A percentile compares a stretch with the other conserved stretches of the same genome.
phyloP scores from a whole-genome alignment of 2,797 vertebrate species.

The Liasis olivaceus region DNA sequence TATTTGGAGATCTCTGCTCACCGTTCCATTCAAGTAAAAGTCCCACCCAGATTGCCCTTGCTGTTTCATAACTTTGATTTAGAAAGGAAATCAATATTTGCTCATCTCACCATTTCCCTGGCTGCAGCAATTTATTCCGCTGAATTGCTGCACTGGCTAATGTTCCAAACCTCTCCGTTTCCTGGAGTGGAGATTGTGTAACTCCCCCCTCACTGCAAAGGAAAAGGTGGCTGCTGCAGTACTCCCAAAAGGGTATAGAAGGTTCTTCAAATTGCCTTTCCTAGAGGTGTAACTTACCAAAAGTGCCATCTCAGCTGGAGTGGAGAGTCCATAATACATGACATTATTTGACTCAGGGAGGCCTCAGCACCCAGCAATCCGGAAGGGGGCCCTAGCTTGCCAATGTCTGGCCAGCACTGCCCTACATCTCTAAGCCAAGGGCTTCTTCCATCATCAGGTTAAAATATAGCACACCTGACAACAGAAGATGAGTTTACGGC shows the following conservation, averaged over 20 bases:
- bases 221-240: background rate
- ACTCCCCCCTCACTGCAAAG: background rate
- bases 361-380: too few species aligned
- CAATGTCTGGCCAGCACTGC: background rate
- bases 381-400: background rate
- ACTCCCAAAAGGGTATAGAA: background rate
- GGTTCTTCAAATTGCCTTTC: background rate
- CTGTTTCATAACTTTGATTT: background rate
- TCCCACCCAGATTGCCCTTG: background rate
- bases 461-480: background rate
- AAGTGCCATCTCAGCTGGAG: background rate
- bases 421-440: background rate
- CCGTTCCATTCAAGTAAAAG: background rate
- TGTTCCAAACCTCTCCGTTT: background rate
- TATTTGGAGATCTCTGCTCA: background rate
- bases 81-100: background rate
- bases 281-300: background rate
- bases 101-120: conserved; percentile 4
- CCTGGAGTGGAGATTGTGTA: background rate
- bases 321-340: too few species aligned
- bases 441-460: background rate
- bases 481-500: background rate
- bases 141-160: background rate
- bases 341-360: background rate
- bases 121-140: background rate